These are phyloP conservation scores for Steatocranus sp. DNA, from an alignment of 2,797 vertebrate genomes.

Conservation along the genomic window DNA sequence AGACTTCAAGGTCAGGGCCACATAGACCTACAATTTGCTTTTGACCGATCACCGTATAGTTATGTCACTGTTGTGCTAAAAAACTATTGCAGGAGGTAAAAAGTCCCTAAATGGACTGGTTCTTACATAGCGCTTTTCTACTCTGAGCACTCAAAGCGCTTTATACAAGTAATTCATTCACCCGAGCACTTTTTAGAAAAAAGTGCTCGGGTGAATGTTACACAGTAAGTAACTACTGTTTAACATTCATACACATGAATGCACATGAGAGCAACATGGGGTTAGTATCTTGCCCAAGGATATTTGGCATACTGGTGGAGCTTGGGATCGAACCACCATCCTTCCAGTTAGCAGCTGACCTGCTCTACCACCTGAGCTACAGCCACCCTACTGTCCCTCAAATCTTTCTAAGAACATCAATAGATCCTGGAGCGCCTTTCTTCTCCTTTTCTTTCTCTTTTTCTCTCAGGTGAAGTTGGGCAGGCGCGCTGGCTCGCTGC, in stretches of 20 bases:
- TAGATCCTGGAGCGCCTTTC: fast-evolving
- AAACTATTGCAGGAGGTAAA: background rate
- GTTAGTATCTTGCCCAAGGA: fast-evolving
- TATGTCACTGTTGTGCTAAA: background rate
- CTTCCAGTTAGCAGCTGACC: fast-evolving
- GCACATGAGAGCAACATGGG: background rate
- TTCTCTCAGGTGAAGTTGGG: background rate
- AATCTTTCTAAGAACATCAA: fast-evolving
- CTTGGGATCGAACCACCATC: background rate
- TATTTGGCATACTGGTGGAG: background rate
- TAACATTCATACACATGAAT: background rate
- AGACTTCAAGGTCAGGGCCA: background rate
- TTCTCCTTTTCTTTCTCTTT: fast-evolving
- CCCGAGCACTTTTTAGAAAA: background rate
- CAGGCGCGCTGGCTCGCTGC: fast-evolving
- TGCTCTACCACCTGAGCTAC: background rate
- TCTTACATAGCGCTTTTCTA: background rate
- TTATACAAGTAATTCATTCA: fast-evolving
- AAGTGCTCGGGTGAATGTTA: too few relatives aligned
- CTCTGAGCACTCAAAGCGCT: fast-evolving
- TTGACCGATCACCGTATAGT: background rate
- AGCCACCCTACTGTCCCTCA: fast-evolving
- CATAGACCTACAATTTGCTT: background rate
- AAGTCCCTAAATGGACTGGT: background rate
- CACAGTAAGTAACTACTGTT: background rate